These are phyloP conservation scores for Meloidogyne chitwoodi DNA, from an alignment of 1,140 invertebrate genomes.

Conservation along the genomic window DNA sequence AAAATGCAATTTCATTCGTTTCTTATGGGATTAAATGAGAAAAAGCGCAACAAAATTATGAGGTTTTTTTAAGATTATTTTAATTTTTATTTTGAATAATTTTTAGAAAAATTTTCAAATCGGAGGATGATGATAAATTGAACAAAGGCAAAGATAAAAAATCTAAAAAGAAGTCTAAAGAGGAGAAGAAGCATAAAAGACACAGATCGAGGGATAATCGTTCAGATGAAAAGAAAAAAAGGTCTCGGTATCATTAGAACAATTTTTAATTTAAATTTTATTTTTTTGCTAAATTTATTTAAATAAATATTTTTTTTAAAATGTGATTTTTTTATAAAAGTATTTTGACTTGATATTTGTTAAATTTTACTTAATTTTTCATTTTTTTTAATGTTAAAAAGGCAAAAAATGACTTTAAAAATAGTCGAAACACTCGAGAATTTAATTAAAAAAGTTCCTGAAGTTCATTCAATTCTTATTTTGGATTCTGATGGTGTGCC, in stretches of 20 bases:
- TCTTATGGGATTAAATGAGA: conserved; percentile 34
- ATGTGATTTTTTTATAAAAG: too few species aligned
- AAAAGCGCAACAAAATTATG: conserved; percentile 36
- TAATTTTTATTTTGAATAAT: neutral
- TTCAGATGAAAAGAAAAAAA: neutral
- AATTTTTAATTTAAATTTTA: too few species aligned
- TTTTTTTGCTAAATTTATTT: too few species aligned
- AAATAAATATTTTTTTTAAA: too few species aligned
- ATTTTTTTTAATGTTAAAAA: neutral
- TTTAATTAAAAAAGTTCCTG: conserved; percentile 31
- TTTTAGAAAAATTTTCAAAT: conserved; percentile 42
- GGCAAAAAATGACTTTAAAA: conserved; percentile 24
- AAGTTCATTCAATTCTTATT: conserved; percentile 45
- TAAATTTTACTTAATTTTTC: conserved; percentile 17
- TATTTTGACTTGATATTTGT: too few species aligned
- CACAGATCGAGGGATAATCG: neutral
- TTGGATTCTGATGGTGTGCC: conserved; percentile 48
- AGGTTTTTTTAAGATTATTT: conserved; percentile 28
- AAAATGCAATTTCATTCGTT: conserved; percentile 34
- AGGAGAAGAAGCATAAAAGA: conserved; percentile 11
- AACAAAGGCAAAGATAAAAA: conserved; percentile 33
- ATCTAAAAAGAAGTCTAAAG: conserved; percentile 31
- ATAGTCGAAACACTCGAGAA: conserved; percentile 34
- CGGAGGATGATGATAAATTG: conserved; percentile 5
- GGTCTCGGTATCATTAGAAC: too few species aligned